phyloP scores from a whole-genome alignment of 2,113 vertebrate species.

The Rhinoptilus africanus region DNA sequence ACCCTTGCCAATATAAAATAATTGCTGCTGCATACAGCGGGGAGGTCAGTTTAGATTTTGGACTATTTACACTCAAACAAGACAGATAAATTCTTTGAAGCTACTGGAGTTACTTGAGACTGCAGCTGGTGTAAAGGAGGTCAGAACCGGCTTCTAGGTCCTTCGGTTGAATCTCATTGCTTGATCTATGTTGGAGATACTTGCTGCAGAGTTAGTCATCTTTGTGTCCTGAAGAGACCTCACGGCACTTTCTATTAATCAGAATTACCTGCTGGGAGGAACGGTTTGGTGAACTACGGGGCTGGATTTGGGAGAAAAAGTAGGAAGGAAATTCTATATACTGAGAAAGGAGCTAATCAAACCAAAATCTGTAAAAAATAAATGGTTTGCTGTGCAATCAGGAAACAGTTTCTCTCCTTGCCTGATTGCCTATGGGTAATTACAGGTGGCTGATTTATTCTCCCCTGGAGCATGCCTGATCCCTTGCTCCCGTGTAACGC shows the following conservation, averaged over 20 bases:
- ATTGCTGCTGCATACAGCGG: neutral
- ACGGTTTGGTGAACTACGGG: neutral
- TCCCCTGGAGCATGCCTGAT: neutral
- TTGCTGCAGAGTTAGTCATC: constrained; percentile 16
- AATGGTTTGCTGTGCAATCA: neutral
- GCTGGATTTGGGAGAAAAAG: neutral
- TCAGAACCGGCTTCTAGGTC: neutral
- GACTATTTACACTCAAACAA: neutral
- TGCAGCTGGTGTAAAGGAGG: neutral
- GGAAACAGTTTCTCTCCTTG: neutral
- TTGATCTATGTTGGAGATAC: constrained; percentile 16
- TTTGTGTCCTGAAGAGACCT: constrained; percentile 2
- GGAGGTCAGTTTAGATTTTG: neutral
- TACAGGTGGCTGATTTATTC: neutral
- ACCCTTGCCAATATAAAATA: neutral
- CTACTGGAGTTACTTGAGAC: neutral
- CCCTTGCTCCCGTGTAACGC: neutral
- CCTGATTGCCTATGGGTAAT: neutral
- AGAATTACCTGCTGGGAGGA: neutral
- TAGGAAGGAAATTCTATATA: neutral
- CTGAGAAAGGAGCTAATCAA: neutral
- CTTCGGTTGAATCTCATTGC: neutral
- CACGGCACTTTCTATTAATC: neutral
- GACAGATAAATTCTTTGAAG: neutral
- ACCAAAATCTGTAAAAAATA: neutral